Base-by-base conservation (phyloP, 1,140 invertebrate species). In the Pseudomyrmex cubaensis region DNA sequence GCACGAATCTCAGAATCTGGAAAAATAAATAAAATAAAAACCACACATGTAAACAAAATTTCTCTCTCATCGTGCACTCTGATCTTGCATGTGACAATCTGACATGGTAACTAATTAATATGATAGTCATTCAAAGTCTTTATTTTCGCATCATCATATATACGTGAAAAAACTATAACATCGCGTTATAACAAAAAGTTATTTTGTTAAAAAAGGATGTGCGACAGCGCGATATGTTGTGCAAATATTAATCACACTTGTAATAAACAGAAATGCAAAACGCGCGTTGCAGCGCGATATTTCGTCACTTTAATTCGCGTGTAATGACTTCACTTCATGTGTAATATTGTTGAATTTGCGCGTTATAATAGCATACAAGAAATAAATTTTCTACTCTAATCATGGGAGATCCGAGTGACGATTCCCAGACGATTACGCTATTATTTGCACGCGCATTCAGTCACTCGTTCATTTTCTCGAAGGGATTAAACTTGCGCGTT, bases 1-100 rank as follows among this genome's bases (percentile, higher is more conserved):
- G 46, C 87, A 82, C 86, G 82, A 86, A 89, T 83, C 72, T 82
- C 63, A 74, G 52, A 88, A 92, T 83, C 91, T 93, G 91, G 63
- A 93, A 92, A 15, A 12, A 15, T n/a, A 50, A 59, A 70, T 82
- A n/a, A 67, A 48, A 89, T 86, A 75, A 75, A 72, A 77, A 20
- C 2, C 25, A 25, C 1, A 66, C 7, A 54, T 17, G 1, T 20
- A 3, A 46, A 78, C 22, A 62, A 63, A 46, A 17, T 52, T 9
- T 25, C 10, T 0, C 17, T 63, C 46, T 13, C 0, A 12, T 25
- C 25, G 25, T 25, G 0, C 64, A n/a, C n/a, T n/a, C n/a, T 20
- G 17, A 62, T 46, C 35, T 20, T 48, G 44, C 15, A 10, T 13
- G 2, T 12, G n/a, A 22, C 3, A 66, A n/a, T 67, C 8, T 13